These are phyloP conservation scores for Pocillopora verrucosa DNA, from an alignment of 64 coral and sea anemone genomes.

Conservation along the genomic window DNA sequence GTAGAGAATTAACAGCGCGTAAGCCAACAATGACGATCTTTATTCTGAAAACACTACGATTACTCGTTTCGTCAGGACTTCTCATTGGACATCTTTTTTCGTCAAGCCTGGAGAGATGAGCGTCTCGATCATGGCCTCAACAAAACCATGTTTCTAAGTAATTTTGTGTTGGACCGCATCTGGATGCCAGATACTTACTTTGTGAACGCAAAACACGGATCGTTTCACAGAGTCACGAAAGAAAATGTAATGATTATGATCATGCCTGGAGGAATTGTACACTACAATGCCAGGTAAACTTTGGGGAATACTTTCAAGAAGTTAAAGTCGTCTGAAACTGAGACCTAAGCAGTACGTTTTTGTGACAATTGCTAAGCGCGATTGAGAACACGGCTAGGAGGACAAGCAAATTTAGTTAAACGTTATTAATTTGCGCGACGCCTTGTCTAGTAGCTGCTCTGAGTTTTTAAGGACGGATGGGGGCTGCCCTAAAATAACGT, in stretches of 20 bases:
- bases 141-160: conserved; percentile 46
- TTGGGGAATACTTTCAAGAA: too few relatives aligned
- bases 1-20: too few relatives aligned
- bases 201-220: conserved; percentile 70
- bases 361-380: neutral
- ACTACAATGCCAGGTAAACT: conserved; percentile 51
- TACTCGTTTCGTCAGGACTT: conserved; percentile 39
- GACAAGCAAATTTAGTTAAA: too few relatives aligned
- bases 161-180: conserved; percentile 52
- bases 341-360: too few relatives aligned
- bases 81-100: conserved; percentile 59
- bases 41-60: neutral
- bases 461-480: too few relatives aligned
- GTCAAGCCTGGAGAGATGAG: conserved; percentile 61
- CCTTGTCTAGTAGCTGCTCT: too few relatives aligned
- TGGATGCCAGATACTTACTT: conserved; percentile 79
- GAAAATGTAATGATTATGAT: conserved; percentile 61
- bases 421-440: too few relatives aligned
- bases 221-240: conserved; percentile 64
- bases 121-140: conserved; percentile 68
- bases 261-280: conserved; percentile 39
- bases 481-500: too few relatives aligned
- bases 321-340: too few relatives aligned
- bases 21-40: neutral
- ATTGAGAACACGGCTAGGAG: neutral